Percentiles rank a stretch among this genome's conserved stretches.
Evolutionary conservation across 2,113 vertebrate genomes (phyloP).

Genomic region (Lepus timidus): DNA sequence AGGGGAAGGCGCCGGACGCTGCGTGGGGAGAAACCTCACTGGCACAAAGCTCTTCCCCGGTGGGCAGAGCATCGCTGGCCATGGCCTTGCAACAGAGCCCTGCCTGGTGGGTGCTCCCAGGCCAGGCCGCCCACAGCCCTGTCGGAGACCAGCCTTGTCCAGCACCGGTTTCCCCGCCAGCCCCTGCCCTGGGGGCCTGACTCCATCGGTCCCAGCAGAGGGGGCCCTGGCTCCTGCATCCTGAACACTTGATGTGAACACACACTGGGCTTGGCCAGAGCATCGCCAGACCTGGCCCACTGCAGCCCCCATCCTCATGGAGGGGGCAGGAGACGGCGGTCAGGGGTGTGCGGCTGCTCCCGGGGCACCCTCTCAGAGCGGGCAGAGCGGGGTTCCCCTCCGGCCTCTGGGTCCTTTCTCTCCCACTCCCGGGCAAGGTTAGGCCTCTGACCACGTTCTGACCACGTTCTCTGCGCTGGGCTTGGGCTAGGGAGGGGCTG

Average conservation of each 20-base stretch:
- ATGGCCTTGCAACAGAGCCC: neutral
- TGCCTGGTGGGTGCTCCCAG: fast-evolving
- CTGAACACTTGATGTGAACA: neutral
- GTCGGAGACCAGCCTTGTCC: no score
- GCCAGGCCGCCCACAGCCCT: fast-evolving
- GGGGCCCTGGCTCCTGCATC: no score
- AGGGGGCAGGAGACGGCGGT: fast-evolving
- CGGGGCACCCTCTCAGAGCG: neutral
- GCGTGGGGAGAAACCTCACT: fast-evolving
- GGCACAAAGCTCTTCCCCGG: neutral
- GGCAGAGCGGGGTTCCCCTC: neutral
- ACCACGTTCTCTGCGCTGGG: no score
- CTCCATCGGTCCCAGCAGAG: no score
- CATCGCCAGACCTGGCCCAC: neutral
- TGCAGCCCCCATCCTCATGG: fast-evolving
- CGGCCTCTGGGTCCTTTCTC: neutral
- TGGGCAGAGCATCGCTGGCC: neutral
- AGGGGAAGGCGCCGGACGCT: fast-evolving
- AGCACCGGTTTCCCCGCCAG: fast-evolving
- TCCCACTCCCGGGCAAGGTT: fast-evolving
- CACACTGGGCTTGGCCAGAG: fast-evolving
- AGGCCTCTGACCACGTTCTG: neutral
- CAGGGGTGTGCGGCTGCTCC: fast-evolving
- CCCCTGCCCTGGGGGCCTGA: neutral
- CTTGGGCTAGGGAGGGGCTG: fast-evolving